Base-by-base conservation (phyloP, 1,140 invertebrate species). In the Holcopasites calliopsidis region DNA sequence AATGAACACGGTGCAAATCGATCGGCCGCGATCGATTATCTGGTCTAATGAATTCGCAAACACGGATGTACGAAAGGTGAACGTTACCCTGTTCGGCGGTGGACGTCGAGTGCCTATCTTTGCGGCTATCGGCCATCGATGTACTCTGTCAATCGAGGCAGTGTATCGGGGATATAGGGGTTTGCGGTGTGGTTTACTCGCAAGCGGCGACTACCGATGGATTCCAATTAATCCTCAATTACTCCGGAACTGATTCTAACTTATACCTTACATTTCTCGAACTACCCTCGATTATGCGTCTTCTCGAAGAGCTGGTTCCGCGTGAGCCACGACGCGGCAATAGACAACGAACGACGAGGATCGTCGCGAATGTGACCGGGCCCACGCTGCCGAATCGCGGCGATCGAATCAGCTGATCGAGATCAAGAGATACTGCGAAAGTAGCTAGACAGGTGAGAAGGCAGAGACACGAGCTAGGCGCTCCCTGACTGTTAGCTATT, bases 1-100 rank as follows among this genome's bases (percentile, higher is more conserved):
- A 10, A 21, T 35, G 16, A 62, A 28, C 40, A 18, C 4, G 38
- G 35, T 13, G 40, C 21, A 16, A 49, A n/a, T 65, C 28, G 49
- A 65, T 57, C 42, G 11, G 33, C 33, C 44, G 11, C 55, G 10
- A 72, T 69, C 60, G 54, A 80, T 81, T 72, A 81, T 55, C 47
- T 44, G 33, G 11, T 6, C 33, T 76, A 71, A 82, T 81, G 50
- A 73, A 55, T 23, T 26, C 47, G 50, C 50, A 55, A 55, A 50
- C 58, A 72, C 58, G 62, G 72, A 60, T 44, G 44, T 49, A 23
- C 26, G 49, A 65, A 55, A 55, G 50, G 71, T 42, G 31, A 35
- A 54, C 40, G 31, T 66, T 60, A n/a, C 50, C 50, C 64, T 42
- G 31, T 66, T 47, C 47, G 21, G 7, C 47, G 58, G 49, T 57